A percentile compares a stretch with the other conserved stretches of the same genome.
These are phyloP conservation scores for Dryobotodes eremita DNA, from an alignment of 2,888 invertebrate species.

Conservation along the genomic window DNA sequence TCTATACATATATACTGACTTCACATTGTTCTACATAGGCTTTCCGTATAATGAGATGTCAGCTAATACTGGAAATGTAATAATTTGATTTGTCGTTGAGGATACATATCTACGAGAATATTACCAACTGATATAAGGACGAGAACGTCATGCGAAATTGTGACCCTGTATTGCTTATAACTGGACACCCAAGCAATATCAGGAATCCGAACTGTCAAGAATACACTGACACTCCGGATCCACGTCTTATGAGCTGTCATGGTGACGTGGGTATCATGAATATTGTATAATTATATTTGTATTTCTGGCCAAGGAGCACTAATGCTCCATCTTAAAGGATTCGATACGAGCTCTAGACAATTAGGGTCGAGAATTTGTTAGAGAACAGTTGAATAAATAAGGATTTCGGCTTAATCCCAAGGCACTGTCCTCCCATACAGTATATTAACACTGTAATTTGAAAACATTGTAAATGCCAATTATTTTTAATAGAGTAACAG, in stretches of 20 bases:
- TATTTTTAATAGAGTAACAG: too few relatives aligned
- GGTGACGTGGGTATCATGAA: conserved; percentile 59
- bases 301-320: conserved; percentile 26
- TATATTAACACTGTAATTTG: too few relatives aligned
- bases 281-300: conserved; percentile 41
- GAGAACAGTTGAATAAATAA: background rate
- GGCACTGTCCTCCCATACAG: too few relatives aligned
- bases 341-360: conserved; percentile 16
- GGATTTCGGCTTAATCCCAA: background rate
- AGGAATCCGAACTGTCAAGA: conserved; percentile 44
- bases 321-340: conserved; percentile 23
- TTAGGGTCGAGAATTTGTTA: background rate
- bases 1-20: background rate
- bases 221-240: conserved; percentile 41
- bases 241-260: conserved; percentile 59
- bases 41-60: background rate
- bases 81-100: background rate
- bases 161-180: conserved; percentile 8
- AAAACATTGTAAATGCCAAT: too few relatives aligned
- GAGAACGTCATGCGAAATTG: conserved; percentile 18
- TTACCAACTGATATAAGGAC: background rate
- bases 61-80: background rate
- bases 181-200: conserved; percentile 42
- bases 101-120: background rate
- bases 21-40: background rate